phyloP scores from a whole-genome alignment of 2,113 vertebrate species.

The Puffinus mauretanicus region DNA sequence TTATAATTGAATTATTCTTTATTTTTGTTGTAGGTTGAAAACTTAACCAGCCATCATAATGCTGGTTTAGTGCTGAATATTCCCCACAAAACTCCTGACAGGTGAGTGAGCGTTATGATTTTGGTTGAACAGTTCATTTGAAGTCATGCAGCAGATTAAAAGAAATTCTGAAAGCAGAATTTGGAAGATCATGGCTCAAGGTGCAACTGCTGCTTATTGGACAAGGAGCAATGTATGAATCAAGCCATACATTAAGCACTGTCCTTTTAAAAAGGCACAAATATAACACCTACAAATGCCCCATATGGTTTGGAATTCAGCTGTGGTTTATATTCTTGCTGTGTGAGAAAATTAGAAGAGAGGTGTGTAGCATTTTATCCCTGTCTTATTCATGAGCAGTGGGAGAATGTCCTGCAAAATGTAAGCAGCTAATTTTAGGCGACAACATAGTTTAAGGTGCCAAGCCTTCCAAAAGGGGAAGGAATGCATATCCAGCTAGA shows the following conservation, averaged over 20 bases:
- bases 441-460: not conserved
- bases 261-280: not conserved
- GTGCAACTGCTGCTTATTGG: not conserved
- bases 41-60: not conserved
- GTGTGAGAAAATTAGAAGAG: not conserved
- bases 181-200: not conserved
- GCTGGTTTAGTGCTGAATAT: not conserved
- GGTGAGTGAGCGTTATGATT: not conserved
- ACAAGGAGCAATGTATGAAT: not conserved
- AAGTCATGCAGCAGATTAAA: not conserved
- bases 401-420: not conserved
- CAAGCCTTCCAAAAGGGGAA: not conserved
- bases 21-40: not conserved
- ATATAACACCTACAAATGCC: not conserved
- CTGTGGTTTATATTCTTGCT: not conserved
- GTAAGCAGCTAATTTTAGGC: not conserved
- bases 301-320: not conserved
- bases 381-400: not conserved
- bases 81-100: not conserved
- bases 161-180: not conserved
- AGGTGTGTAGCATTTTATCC: not conserved
- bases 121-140: not conserved
- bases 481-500: not conserved
- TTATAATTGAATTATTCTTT: not conserved
- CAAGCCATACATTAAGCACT: not conserved